Percentiles rank a stretch among this genome's conserved stretches.
Evolutionary conservation across 1,140 invertebrate species (phyloP).

Genomic region (Pseudomyrmex cubaensis): DNA sequence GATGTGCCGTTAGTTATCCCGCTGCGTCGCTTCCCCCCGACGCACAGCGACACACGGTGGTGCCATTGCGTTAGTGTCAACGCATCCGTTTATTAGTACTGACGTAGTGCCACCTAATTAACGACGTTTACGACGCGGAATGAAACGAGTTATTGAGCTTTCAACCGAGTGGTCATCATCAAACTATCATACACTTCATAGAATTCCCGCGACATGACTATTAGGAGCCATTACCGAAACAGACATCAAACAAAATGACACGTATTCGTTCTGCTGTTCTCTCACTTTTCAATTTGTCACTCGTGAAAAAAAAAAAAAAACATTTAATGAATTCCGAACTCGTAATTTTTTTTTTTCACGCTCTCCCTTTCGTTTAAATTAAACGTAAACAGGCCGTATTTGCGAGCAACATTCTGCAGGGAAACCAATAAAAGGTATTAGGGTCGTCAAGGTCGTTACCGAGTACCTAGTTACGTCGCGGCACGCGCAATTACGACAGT

Average conservation of each 20-base stretch:
- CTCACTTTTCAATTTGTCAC: constrained; percentile 1
- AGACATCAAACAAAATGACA: background rate
- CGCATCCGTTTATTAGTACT: constrained; percentile 78
- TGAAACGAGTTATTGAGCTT: constrained; percentile 66
- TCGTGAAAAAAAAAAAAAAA: background rate
- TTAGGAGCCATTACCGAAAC: background rate
- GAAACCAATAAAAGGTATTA: constrained; percentile 46
- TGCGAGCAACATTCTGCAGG: constrained; percentile 24
- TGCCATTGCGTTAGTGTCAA: constrained; percentile 72
- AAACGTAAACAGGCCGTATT: constrained; percentile 14
- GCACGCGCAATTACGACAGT: constrained; percentile 42
- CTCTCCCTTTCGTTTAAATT: constrained; percentile 2
- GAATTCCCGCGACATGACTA: background rate
- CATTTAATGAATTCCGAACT: background rate
- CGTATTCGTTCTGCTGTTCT: background rate
- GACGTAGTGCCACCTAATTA: constrained; percentile 73
- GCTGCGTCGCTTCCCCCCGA: background rate
- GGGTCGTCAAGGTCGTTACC: constrained; percentile 41
- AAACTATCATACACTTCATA: background rate
- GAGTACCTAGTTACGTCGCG: constrained; percentile 41
- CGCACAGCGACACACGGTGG: constrained; percentile 6
- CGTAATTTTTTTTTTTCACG: background rate
- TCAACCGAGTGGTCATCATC: constrained; percentile 35
- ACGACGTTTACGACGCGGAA: constrained; percentile 56
- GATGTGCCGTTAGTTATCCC: constrained; percentile 67